Evolutionary conservation across 1,140 invertebrate genomes (phyloP), one percentile per base, ranked within the genome.

Genomic region (Lordiphosa collinella): DNA sequence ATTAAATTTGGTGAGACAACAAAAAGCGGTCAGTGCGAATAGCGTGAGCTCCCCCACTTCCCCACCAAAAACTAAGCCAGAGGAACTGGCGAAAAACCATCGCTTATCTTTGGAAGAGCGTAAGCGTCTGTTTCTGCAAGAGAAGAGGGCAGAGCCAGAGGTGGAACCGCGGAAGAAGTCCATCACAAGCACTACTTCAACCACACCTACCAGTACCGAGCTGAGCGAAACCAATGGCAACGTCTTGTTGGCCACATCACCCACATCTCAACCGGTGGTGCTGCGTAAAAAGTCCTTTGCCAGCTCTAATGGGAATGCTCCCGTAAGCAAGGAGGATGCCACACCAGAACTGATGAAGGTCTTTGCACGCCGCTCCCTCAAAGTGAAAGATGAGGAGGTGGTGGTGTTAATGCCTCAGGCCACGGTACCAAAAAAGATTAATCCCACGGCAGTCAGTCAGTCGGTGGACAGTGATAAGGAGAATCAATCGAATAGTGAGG

Each of bases 331-430:
- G 18, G 91, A 91, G 53, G 93, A 94, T 49, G 92, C 94, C 37
- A 93, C 94, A 86, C 94, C 94, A 0, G 94, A 95, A 85, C 85
- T 95, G 16, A 93, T 95, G 91, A 94, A 95, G 90, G 94, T 95
- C 0, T 95, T 95, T 82, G 94, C 94, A 0, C 89, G 94, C 34
- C 89, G 94, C 50, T 95, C 94, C 2, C 89, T 95, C 0, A 95
- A 95, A 89, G 87, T 94, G 3, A 94, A 93, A 89, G 93, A 94
- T 67, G 93, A 94, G 63, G 91, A 90, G n/a, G 92, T 90, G 18
- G 74, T 92, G 22, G 89, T 90, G n/a, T 44, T 71, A 5, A 61
- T 59, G 48, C 36, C 8, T 12, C 34, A 12, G 10, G 25, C 18
- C 5, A 6, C 7, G 22, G 5, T 13, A 13, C 4, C 47, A 8